Evolutionary conservation across 2,888 invertebrate genomes (phyloP), one percentile per base, ranked within the genome.

Genomic region (Eurytoma californica): DNA sequence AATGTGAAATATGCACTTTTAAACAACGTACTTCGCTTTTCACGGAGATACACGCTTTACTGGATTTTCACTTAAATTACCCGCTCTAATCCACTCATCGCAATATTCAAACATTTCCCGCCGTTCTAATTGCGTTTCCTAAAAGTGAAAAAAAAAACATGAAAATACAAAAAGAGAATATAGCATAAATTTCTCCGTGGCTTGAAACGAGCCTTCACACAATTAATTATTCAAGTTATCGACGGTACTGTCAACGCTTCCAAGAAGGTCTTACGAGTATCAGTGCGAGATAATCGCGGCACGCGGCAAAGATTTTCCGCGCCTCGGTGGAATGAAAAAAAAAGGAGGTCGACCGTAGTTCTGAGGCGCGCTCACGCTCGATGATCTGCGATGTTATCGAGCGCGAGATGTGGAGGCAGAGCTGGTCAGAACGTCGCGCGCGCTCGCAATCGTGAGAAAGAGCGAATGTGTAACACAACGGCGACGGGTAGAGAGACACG

Each of bases 391-490:
- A 69, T 63, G n/a, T 63, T 76, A 69, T 76, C 69, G 63, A 14
- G 24, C 20, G 18, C 14, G 30, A 58, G 63, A 65, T 49, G 76
- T 55, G 12, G 65, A 76, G 68, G 65, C 65, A 70, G 70, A 65
- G 60, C 60, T 57, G 60, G 66, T 58, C 66, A 74, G 57, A 66
- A 66, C 58, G 30, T 20, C 51, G 12, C 30, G 12, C 30, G n/a
- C n/a, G 20, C 13, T 60, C 57, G 14, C n/a, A 20, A 12, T 39
- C 78, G 78, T 73, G 78, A 68, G 78, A 78, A 78, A 68, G 69
- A 58, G 61, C 30, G 63, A 78, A 78, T 72, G 60, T 72, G 61
- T 70, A 72, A 47, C 58, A 75, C 39, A 24, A 61, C 30, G 61
- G 39, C 12, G 20, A 20, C 39, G 5, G 24, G 3, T 16, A 2